Conservation (phyloP, 2,113 vertebrate genomes). For the Hippoglossus stenolepis region DNA sequence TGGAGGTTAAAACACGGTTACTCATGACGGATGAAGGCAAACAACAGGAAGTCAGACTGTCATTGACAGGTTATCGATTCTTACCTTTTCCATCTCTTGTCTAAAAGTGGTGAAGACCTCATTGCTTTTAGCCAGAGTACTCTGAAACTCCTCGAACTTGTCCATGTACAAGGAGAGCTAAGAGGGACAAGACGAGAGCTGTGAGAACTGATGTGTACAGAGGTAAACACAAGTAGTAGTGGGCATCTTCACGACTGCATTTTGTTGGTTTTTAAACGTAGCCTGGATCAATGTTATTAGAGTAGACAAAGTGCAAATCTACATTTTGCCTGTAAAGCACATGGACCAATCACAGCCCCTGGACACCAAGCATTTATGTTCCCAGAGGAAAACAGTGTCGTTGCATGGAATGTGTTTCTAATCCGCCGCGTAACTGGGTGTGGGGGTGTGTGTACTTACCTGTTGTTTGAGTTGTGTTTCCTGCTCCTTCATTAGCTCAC, state of each 20-base stretch:
- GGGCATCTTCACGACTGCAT: too few relatives aligned
- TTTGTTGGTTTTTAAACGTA: too few relatives aligned
- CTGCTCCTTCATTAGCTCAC: constrained; percentile 97
- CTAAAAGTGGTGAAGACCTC: constrained; percentile 98
- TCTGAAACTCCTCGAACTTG: constrained; percentile 99
- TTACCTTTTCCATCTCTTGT: constrained; percentile 99
- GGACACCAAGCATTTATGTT: too few relatives aligned
- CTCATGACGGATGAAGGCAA: not conserved
- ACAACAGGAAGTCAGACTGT: not conserved
- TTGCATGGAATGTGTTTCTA: too few relatives aligned
- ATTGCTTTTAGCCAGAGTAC: constrained; percentile 98
- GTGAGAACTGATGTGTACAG: not conserved
- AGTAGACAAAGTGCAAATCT: too few relatives aligned
- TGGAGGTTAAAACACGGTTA: constrained; percentile 57
- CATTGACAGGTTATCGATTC: not conserved
- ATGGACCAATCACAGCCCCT: not conserved
- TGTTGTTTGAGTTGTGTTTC: constrained; percentile 97
- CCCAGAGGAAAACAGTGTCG: too few relatives aligned
- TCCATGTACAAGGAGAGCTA: constrained; percentile 99
- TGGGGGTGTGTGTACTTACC: constrained; percentile 71
- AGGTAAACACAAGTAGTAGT: not conserved
- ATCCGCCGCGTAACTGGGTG: too few relatives aligned
- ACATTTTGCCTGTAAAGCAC: too few relatives aligned
- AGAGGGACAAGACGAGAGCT: not conserved
- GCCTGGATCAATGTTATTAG: too few relatives aligned